Conservation (phyloP, 37 sponge, comb jelly and placozoan species). For the Halisarca cf. caerulea region DNA sequence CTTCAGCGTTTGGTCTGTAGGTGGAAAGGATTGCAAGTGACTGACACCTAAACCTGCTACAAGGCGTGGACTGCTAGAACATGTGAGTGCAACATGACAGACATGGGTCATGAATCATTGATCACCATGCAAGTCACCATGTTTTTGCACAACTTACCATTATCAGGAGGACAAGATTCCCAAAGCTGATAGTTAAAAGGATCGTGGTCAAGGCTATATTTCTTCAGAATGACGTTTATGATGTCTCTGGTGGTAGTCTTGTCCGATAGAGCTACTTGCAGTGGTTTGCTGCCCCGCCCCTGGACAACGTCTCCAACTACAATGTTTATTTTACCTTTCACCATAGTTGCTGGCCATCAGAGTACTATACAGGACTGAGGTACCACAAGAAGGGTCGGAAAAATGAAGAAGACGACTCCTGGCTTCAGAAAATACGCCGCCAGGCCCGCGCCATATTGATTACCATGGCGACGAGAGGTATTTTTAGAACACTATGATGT, state of each 20-base stretch:
- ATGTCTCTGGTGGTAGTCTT: constrained; percentile 49
- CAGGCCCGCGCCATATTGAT: too few relatives aligned
- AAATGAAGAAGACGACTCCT: neutral
- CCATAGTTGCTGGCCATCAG: constrained; percentile 14
- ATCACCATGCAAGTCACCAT: too few relatives aligned
- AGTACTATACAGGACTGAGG: neutral
- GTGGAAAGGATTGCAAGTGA: neutral
- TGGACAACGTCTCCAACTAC: neutral
- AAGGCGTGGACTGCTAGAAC: neutral
- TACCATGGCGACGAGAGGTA: too few relatives aligned
- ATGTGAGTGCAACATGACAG: neutral
- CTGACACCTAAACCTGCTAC: too few relatives aligned
- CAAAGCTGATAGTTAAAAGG: constrained; percentile 50
- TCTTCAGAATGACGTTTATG: constrained; percentile 48
- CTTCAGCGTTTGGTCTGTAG: constrained; percentile 24
- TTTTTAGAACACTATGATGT: too few relatives aligned
- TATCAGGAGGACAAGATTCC: neutral
- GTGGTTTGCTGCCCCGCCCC: constrained; percentile 23
- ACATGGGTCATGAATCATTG: neutral
- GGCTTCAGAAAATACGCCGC: too few relatives aligned
- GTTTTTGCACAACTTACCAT: too few relatives aligned
- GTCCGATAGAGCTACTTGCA: constrained; percentile 43
- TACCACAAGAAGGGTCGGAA: neutral
- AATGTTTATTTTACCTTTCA: constrained; percentile 12
- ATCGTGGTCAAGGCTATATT: constrained; percentile 34